Evolutionary conservation across 2,888 invertebrate genomes (phyloP).

Genomic region (Coenonympha arcania): DNA sequence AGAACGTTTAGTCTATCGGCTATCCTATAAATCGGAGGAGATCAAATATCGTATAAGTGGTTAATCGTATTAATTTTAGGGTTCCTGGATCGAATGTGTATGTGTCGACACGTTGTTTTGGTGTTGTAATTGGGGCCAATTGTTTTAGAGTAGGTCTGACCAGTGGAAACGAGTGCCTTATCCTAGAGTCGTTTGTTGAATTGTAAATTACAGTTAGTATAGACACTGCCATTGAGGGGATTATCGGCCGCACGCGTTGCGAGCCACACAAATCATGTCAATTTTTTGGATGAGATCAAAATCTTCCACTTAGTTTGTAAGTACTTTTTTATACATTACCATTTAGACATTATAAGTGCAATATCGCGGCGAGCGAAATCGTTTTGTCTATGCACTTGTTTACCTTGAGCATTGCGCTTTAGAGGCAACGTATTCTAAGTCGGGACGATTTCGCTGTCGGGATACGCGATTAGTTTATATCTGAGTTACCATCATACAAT

Average conservation of each 20-base stretch:
- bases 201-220: slow-evolving; percentile 38
- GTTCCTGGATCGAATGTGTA: slow-evolving; percentile 55
- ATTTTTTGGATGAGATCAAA: slow-evolving; percentile 43
- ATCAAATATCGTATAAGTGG: slow-evolving; percentile 38
- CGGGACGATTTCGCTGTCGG: slow-evolving; percentile 47
- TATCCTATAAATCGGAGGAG: slow-evolving; percentile 42
- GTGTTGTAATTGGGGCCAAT: slow-evolving; percentile 53
- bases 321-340: slow-evolving; percentile 70
- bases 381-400: slow-evolving; percentile 18
- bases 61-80: slow-evolving; percentile 40
- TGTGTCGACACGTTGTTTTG: slow-evolving; percentile 36
- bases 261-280: slow-evolving; percentile 44
- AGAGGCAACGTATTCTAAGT: slow-evolving; percentile 25
- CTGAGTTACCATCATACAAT: slow-evolving; percentile 73
- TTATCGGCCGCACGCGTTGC: slow-evolving; percentile 18
- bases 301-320: slow-evolving; percentile 66
- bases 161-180: slow-evolving; percentile 56
- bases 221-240: slow-evolving; percentile 52
- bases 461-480: slow-evolving; percentile 50
- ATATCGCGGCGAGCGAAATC: slow-evolving; percentile 35
- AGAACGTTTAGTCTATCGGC: slow-evolving; percentile 50
- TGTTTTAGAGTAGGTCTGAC: slow-evolving; percentile 41
- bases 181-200: slow-evolving; percentile 37
- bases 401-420: slow-evolving; percentile 7
- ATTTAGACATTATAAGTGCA: slow-evolving; percentile 66